phyloP scores from a whole-genome alignment of 2,113 vertebrate genomes.

The Podiceps cristatus region DNA sequence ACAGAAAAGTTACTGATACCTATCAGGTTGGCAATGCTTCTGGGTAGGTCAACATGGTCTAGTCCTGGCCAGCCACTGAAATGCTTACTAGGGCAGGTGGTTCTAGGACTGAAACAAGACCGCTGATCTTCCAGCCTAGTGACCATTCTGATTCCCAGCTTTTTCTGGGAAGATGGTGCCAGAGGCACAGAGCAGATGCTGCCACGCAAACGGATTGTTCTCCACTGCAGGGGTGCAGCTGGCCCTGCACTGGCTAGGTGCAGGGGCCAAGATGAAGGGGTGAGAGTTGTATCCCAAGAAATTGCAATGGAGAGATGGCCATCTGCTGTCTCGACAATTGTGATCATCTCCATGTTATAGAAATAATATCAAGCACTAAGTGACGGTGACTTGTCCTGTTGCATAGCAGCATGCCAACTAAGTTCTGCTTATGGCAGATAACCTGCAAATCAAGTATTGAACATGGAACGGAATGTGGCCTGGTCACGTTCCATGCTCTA shows the following conservation, averaged over 20 bases:
- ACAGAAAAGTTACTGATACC: neutral
- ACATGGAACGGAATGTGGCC: rapidly evolving
- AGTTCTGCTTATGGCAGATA: neutral
- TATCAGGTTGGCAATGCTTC: neutral
- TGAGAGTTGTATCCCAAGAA: neutral
- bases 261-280: neutral
- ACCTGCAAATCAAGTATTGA: neutral
- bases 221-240: neutral
- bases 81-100: neutral
- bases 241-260: neutral
- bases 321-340: neutral
- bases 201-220: neutral
- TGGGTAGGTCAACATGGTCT: neutral
- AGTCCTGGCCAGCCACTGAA: neutral
- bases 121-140: neutral
- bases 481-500: rapidly evolving
- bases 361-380: neutral
- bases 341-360: neutral
- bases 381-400: neutral
- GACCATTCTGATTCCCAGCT: neutral
- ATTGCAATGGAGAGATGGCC: neutral
- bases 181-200: slow-evolving; percentile 5
- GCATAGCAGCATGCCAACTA: neutral
- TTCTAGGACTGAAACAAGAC: neutral
- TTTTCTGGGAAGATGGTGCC: slow-evolving; percentile 28